phyloP scores from a whole-genome alignment of 1,140 invertebrate genomes.

The Aphaenogaster floridana region DNA sequence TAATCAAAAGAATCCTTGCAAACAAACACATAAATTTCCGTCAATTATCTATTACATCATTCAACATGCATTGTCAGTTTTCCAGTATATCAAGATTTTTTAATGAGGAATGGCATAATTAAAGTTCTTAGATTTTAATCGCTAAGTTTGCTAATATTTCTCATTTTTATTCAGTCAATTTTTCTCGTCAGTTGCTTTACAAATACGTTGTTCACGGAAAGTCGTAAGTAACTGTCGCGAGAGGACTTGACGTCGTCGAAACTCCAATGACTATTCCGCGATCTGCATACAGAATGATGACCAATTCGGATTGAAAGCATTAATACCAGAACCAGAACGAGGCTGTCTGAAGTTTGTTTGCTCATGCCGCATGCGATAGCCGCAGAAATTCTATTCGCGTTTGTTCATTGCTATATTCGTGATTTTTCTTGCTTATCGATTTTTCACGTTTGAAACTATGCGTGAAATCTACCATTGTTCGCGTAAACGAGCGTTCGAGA shows the following conservation, averaged over 20 bases:
- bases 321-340: no score
- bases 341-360: neutral
- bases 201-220: neutral
- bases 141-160: neutral
- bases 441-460: neutral
- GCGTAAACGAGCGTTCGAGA: neutral
- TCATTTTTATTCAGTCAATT: neutral
- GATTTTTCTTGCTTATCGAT: neutral
- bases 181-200: neutral
- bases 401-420: neutral
- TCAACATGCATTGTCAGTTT: neutral
- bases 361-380: neutral
- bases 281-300: neutral
- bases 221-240: neutral
- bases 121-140: neutral
- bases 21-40: neutral
- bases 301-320: neutral
- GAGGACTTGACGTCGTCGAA: neutral
- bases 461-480: neutral
- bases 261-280: neutral
- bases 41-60: neutral
- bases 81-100: neutral
- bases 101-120: neutral
- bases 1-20: neutral
- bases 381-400: neutral